Conservation (phyloP, 1,140 invertebrate genomes). For the Drosophila kurseongensis region DNA sequence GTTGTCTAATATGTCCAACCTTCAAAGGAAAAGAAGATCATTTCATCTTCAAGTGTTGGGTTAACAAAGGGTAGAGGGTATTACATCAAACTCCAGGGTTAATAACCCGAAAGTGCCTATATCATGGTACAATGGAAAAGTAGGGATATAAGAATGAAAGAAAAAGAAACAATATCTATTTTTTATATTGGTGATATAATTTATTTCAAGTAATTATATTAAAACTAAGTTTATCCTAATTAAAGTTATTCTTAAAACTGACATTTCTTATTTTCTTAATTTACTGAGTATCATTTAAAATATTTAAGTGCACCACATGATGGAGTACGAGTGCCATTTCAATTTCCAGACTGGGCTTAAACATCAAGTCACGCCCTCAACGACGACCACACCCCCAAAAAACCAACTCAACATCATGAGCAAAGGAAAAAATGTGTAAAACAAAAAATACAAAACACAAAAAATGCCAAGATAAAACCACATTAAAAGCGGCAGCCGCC, state of each 20-base stretch:
- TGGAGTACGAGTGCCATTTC: constrained; percentile 20
- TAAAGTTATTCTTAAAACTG: too few species aligned
- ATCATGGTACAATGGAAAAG: not conserved
- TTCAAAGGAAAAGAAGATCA: constrained; percentile 41
- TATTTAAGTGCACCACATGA: not conserved
- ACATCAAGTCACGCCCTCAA: constrained; percentile 68
- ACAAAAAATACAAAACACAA: constrained; percentile 15
- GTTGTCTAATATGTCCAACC: constrained; percentile 42
- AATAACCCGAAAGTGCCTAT: not conserved
- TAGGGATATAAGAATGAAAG: not conserved
- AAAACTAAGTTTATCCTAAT: too few species aligned
- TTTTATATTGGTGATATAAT: too few species aligned
- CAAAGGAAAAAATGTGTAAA: constrained; percentile 12
- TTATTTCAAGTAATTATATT: too few species aligned
- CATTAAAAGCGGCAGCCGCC: constrained; percentile 68
- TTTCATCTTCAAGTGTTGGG: constrained; percentile 25
- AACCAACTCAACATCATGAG: constrained; percentile 40
- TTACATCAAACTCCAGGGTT: not conserved
- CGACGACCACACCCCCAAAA: constrained; percentile 63
- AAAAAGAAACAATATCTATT: not conserved
- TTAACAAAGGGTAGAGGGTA: constrained; percentile 13
- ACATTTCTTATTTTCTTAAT: too few species aligned
- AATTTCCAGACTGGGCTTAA: constrained; percentile 53
- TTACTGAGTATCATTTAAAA: too few species aligned
- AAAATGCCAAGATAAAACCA: constrained; percentile 54